These are phyloP conservation scores for Mimumesa dahlbomi DNA, from an alignment of 2,888 invertebrate genomes.

Conservation along the genomic window DNA sequence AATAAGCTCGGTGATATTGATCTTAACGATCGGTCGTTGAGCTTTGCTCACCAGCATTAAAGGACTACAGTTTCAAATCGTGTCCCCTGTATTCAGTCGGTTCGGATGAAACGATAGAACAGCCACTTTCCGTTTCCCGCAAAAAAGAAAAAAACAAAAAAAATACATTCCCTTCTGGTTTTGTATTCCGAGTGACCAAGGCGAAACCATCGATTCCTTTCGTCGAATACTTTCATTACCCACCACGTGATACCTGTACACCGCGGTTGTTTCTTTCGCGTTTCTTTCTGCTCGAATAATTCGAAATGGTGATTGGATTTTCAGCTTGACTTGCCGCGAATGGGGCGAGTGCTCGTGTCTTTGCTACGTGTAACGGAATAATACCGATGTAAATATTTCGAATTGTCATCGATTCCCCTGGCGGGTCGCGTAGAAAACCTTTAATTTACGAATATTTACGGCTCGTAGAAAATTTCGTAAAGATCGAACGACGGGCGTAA, in stretches of 20 bases:
- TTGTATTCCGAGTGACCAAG: conserved; percentile 6
- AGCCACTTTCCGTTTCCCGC: not conserved
- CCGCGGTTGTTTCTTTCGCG: not conserved
- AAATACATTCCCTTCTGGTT: not conserved
- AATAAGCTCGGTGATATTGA: conserved; percentile 6
- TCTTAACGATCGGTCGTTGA: conserved; percentile 22
- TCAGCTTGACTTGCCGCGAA: conserved; percentile 1
- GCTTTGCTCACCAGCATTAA: not conserved
- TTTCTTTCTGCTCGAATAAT: not conserved
- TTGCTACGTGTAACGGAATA: not conserved
- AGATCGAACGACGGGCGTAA: too few species aligned
- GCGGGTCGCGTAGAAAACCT: too few species aligned
- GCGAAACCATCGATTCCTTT: conserved; percentile 1
- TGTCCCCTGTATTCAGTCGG: not conserved
- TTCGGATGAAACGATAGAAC: not conserved
- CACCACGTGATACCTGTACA: conserved; percentile 1
- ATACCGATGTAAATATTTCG: conserved; percentile 7
- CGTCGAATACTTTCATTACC: not conserved
- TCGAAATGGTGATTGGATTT: conserved; percentile 30
- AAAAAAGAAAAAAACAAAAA: too few species aligned
- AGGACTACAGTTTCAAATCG: not conserved
- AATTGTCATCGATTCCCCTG: too few species aligned
- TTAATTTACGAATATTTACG: too few species aligned
- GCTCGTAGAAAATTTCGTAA: too few species aligned
- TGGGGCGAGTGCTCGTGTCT: not conserved